These are phyloP conservation scores for Pheosia gnoma DNA, from an alignment of 2,888 invertebrate genomes.

Conservation along the genomic window DNA sequence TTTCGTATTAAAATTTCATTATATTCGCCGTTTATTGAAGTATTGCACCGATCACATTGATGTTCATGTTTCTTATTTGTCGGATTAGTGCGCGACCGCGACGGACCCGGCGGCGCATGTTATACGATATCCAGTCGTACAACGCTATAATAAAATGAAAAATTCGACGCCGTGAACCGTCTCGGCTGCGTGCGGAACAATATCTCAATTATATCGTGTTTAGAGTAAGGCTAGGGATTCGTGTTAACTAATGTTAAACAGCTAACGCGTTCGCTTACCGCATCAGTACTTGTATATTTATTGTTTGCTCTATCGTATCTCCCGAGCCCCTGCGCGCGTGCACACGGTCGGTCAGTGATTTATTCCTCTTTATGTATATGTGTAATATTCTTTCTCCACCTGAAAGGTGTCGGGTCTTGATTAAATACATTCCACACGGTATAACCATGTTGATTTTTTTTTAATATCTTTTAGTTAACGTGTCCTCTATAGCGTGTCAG, in stretches of 20 bases:
- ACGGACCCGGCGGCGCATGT: slow-evolving; percentile 16
- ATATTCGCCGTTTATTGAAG: slow-evolving; percentile 55
- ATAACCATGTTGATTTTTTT: slow-evolving; percentile 77
- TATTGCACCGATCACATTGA: slow-evolving; percentile 56
- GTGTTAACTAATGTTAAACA: slow-evolving; percentile 81
- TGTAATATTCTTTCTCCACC: slow-evolving; percentile 70
- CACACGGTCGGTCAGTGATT: slow-evolving; percentile 35
- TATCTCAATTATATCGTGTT: slow-evolving; percentile 62
- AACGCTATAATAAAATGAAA: slow-evolving; percentile 8
- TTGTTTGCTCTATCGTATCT: slow-evolving; percentile 51
- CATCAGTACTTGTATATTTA: slow-evolving; percentile 57
- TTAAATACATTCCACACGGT: slow-evolving; percentile 81
- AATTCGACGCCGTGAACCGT: slow-evolving; percentile 15
- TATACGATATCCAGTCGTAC: slow-evolving; percentile 11
- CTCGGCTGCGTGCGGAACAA: slow-evolving; percentile 22
- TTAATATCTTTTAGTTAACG: slow-evolving; percentile 49
- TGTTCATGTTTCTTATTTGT: slow-evolving; percentile 56
- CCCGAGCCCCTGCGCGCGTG: slow-evolving; percentile 20
- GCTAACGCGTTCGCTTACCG: slow-evolving; percentile 76
- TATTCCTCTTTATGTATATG: slow-evolving; percentile 51
- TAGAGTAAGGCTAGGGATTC: slow-evolving; percentile 77
- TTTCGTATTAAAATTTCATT: slow-evolving; percentile 35
- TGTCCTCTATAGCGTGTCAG: slow-evolving; percentile 42
- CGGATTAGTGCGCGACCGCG: slow-evolving; percentile 32
- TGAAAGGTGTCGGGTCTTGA: slow-evolving; percentile 81